Evolutionary conservation across 2,888 invertebrate genomes (phyloP), one percentile per base, ranked within the genome.

Genomic region (Choristoneura rosaceana): DNA sequence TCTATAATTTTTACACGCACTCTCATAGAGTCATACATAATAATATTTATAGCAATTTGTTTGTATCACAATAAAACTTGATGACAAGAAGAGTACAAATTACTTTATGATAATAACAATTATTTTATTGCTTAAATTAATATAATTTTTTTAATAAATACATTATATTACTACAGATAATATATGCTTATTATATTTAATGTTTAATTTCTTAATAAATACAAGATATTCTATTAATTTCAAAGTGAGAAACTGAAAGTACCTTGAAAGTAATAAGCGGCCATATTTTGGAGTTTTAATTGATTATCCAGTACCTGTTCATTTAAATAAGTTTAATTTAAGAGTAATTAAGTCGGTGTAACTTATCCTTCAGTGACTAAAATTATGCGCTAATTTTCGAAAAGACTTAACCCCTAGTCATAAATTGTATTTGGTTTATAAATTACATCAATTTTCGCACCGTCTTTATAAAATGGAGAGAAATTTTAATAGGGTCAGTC

Each of bases 331-430:
- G 50, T 59, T 68, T 59, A 59, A 41, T 43, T 59, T 64, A 69
- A 60, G 68, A n/a, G 8, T 50, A 34, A 71, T 58, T 58, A 45
- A 70, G 68, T 69, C 47, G 68, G 55, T 65, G 14, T 61, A 34
- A 2, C 63, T 73, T 74, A 15, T 17, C 59, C 59, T 69, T 62
- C 45, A n/a, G 60, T 70, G 58, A 70, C 70, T 71, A 70, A 73
- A 63, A 73, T 68, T 63, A n/a, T 59, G 45, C 17, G 8, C 38
- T 63, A 71, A 65, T 60, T 74, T 73, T 70, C 64, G 55, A 81
- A 80, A 84, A 85, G 84, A 86, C 87, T 74, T 89, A 87, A 89
- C 82, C 75, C 79, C 87, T 89, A 89, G 88, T 89, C 87, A 87
- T 86, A 55, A 63, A 74, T 74, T 25, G 65, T 71, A 75, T 73